Conservation (phyloP, 1,140 invertebrate species). For the Euura lappo region DNA sequence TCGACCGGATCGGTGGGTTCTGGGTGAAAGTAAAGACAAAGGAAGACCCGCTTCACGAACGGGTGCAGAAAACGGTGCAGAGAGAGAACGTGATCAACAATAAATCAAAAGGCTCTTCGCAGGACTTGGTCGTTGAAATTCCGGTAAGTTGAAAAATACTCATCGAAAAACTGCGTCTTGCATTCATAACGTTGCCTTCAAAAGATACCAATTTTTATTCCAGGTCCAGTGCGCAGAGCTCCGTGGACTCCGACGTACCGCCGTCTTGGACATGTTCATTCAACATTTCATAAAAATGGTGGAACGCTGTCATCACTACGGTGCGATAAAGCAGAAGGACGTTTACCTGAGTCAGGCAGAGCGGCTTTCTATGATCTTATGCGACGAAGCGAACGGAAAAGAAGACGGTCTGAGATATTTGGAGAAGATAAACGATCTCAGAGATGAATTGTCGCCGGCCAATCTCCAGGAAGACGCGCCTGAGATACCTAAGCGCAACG, state of each 20-base stretch:
- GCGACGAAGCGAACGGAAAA: slow-evolving; percentile 62
- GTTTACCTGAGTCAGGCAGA: slow-evolving; percentile 74
- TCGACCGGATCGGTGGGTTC: slow-evolving; percentile 39
- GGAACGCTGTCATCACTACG: slow-evolving; percentile 64
- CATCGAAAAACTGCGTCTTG: neutral
- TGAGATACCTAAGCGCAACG: slow-evolving; percentile 45
- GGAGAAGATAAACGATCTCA: slow-evolving; percentile 49
- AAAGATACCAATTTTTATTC: slow-evolving; percentile 11
- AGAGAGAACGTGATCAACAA: slow-evolving; percentile 25
- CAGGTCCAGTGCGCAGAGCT: slow-evolving; percentile 48
- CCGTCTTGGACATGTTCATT: slow-evolving; percentile 73
- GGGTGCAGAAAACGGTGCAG: slow-evolving; percentile 15
- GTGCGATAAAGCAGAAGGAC: slow-evolving; percentile 64
- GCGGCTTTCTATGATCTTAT: slow-evolving; percentile 68
- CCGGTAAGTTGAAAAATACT: slow-evolving; percentile 36
- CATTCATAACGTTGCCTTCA: slow-evolving; percentile 27
- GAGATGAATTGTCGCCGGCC: slow-evolving; percentile 37
- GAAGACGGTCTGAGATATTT: slow-evolving; percentile 58
- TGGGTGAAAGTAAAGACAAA: slow-evolving; percentile 57
- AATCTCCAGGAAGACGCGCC: slow-evolving; percentile 28
- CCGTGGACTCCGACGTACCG: slow-evolving; percentile 51
- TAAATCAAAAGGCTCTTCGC: slow-evolving; percentile 37
- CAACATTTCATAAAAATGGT: slow-evolving; percentile 73
- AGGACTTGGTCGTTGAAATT: slow-evolving; percentile 51
- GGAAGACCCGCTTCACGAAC: slow-evolving; percentile 42